Conservation (phyloP, 2,797 vertebrate species). For the Acanthurus tractus region DNA sequence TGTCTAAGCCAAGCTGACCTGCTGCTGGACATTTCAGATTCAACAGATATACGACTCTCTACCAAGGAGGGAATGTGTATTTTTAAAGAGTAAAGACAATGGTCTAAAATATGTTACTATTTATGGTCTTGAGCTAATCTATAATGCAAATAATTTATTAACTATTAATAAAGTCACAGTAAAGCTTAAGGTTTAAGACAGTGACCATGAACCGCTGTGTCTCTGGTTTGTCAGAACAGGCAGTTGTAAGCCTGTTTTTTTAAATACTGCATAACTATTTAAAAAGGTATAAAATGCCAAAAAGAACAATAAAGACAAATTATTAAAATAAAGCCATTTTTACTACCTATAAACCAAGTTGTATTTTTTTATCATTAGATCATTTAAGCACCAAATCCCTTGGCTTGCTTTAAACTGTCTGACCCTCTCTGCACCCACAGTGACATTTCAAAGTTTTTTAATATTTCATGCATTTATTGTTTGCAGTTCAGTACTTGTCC, state of each 20-base stretch:
- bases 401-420: background rate
- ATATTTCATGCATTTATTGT: background rate
- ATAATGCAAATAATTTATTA: background rate
- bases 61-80: too few species aligned
- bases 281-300: background rate
- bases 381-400: background rate
- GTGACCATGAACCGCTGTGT: background rate
- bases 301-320: background rate
- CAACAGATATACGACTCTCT: too few species aligned
- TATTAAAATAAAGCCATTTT: background rate
- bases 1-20: too few species aligned
- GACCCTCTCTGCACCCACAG: background rate
- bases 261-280: background rate
- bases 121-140: background rate
- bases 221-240: background rate
- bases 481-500: background rate
- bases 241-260: background rate
- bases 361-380: background rate
- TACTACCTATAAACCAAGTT: background rate
- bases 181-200: background rate
- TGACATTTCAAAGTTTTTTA: conserved; percentile 4
- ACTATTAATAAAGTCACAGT: background rate
- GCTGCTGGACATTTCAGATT: too few species aligned
- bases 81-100: too few species aligned
- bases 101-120: background rate